A percentile compares a stretch with the other conserved stretches of the same genome.
phyloP scores from a whole-genome alignment of 1,140 invertebrate species.

The Ceratina calcarata region DNA sequence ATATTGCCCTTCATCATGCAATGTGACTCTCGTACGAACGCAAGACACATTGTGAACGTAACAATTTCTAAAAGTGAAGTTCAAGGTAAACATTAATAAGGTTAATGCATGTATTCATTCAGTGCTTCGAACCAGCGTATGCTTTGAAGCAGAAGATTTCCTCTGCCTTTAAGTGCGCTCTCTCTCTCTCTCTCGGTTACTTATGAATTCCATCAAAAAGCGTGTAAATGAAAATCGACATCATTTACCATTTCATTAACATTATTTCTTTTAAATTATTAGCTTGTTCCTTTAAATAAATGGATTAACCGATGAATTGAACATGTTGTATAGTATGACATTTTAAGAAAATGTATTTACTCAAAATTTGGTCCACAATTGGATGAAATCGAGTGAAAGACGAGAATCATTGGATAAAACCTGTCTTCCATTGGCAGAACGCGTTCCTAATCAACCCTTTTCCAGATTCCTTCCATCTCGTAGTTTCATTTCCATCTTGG shows the following conservation, averaged over 20 bases:
- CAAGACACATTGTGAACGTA: slow-evolving; percentile 13
- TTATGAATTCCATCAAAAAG: background rate
- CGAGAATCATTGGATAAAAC: background rate
- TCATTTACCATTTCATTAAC: no score
- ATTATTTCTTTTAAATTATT: no score
- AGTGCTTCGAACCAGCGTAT: background rate
- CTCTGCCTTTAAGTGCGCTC: background rate
- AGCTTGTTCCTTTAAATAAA: no score
- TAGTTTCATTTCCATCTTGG: slow-evolving; percentile 49
- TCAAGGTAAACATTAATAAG: slow-evolving; percentile 39
- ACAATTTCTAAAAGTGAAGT: slow-evolving; percentile 6
- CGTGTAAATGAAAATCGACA: no score
- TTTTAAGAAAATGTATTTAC: background rate
- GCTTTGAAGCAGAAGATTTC: no score
- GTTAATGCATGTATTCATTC: slow-evolving; percentile 22
- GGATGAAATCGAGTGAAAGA: background rate
- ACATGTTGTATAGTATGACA: background rate
- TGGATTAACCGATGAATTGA: no score
- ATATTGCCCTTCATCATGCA: background rate
- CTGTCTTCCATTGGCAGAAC: background rate
- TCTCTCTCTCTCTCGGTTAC: no score
- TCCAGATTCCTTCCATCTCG: slow-evolving; percentile 8
- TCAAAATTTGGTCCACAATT: background rate
- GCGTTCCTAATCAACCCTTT: background rate
- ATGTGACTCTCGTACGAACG: background rate